Base-by-base conservation (phyloP, 2,113 vertebrate species). In the Oncorhynchus nerka region DNA sequence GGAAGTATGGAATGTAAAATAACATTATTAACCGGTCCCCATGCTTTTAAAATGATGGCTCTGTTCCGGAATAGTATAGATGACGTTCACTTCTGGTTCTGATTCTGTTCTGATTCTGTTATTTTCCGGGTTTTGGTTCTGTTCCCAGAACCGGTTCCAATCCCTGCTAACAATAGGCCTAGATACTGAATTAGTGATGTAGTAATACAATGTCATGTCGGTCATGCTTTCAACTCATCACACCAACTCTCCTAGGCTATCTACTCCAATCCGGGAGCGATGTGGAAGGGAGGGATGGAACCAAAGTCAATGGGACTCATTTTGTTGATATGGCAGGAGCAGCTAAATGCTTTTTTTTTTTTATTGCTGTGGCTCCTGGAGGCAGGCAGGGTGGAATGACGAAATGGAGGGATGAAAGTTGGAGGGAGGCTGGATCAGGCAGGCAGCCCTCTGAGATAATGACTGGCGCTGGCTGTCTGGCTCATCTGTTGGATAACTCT, bases 251-350 rank as follows among this genome's bases (percentile, higher is more conserved):
- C 7, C 74, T 83, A 80, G 82, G 81, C 19, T 22, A 61, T 61
- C 59, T 78, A 78, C 85, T 76, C 86, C 87, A 84, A 79, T 78
- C 80, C 24, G 28, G 71, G 84, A 75, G 84, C 79, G 85, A 24
- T 61, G 22, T 39, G 34, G 7, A 39, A 39, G 24, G 22, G 32
- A 55, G 59, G 86, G 83, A 81, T 85, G 19, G 87, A 65, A 77
- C 84, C 88, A 89, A 89, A 88, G 84, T 88, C 85, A 87, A 85
- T 86, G 87, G 82, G 87, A 64, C 80, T 89, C 78, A 84, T 88
- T 90, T 71, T 90, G 89, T 90, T 92, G 90, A 91, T 86, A 49
- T 79, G 77, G 90, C 90, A 91, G 83, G 85, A 92, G 77, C 71
- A 28, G 84, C 81, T 85, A 76, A 88, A 89, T 75, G 85, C 78